Conservation (phyloP, 2,797 vertebrate species). For the Aotus griseimembra region DNA sequence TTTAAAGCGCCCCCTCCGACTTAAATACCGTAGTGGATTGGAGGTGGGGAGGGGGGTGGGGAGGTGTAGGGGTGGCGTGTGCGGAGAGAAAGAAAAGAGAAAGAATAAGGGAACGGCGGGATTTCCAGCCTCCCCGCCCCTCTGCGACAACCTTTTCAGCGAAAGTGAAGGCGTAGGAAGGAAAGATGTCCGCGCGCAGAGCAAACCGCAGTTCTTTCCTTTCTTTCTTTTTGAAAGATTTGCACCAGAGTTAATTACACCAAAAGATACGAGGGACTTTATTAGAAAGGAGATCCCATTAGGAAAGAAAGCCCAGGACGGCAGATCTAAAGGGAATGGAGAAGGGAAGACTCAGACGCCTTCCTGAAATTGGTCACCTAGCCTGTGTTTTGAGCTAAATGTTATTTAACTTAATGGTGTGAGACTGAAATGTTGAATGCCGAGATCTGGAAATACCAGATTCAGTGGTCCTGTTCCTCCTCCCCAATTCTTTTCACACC, state of each 20-base stretch:
- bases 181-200: slow-evolving; percentile 9
- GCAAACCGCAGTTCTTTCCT: slow-evolving; percentile 42
- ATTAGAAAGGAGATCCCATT: slow-evolving; percentile 47
- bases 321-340: background rate
- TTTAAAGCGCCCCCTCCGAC: background rate
- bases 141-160: slow-evolving; percentile 74
- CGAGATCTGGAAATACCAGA: background rate
- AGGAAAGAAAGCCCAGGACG: slow-evolving; percentile 19
- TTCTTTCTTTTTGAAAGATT: slow-evolving; percentile 44
- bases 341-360: background rate
- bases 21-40: slow-evolving; percentile 61
- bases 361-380: background rate
- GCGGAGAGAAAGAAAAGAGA: background rate
- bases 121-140: slow-evolving; percentile 79
- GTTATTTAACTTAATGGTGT: background rate
- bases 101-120: slow-evolving; percentile 58
- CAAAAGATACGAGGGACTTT: background rate
- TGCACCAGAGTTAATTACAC: slow-evolving; percentile 60
- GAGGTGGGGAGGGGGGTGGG: background rate
- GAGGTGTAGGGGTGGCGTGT: background rate
- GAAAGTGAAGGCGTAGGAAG: background rate
- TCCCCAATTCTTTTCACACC: background rate
- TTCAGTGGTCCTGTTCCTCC: background rate
- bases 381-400: background rate
- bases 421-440: background rate